phyloP scores from a whole-genome alignment of 2,888 invertebrate species.

The Pteria penguin region DNA sequence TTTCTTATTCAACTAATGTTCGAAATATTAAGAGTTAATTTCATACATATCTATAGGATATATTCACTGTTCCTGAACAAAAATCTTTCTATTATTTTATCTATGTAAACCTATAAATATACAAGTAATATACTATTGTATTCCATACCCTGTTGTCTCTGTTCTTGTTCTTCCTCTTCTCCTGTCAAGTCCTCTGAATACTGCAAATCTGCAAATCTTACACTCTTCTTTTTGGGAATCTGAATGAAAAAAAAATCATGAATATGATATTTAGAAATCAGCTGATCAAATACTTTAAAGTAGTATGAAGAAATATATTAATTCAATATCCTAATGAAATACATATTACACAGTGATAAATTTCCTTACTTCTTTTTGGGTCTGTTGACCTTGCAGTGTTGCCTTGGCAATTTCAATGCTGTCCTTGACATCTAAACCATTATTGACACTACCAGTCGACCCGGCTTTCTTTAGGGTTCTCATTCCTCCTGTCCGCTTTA shows the following conservation, averaged over 20 bases:
- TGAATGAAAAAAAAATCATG: no score
- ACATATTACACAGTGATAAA: no score
- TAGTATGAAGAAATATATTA: neutral
- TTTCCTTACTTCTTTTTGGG: slow-evolving; percentile 2
- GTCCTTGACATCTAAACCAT: slow-evolving; percentile 58
- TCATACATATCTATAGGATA: no score
- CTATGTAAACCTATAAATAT: no score
- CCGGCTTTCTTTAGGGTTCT: slow-evolving; percentile 57
- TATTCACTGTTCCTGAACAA: no score
- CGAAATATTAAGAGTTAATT: no score
- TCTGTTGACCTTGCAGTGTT: slow-evolving; percentile 43
- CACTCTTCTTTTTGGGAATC: slow-evolving; percentile 70
- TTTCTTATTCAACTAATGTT: no score
- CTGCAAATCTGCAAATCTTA: slow-evolving; percentile 71
- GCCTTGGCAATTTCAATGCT: slow-evolving; percentile 66
- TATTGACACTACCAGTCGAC: slow-evolving; percentile 55
- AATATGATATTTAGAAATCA: neutral
- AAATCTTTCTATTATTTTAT: no score
- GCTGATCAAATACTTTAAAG: neutral
- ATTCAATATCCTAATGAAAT: neutral
- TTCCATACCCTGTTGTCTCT: slow-evolving; percentile 41
- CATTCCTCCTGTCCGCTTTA: slow-evolving; percentile 51
- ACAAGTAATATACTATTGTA: neutral
- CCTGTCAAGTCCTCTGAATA: slow-evolving; percentile 53
- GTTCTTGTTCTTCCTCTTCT: slow-evolving; percentile 36